Base-by-base conservation (phyloP, 2,888 invertebrate species). In the Chrysolina haemoptera region DNA sequence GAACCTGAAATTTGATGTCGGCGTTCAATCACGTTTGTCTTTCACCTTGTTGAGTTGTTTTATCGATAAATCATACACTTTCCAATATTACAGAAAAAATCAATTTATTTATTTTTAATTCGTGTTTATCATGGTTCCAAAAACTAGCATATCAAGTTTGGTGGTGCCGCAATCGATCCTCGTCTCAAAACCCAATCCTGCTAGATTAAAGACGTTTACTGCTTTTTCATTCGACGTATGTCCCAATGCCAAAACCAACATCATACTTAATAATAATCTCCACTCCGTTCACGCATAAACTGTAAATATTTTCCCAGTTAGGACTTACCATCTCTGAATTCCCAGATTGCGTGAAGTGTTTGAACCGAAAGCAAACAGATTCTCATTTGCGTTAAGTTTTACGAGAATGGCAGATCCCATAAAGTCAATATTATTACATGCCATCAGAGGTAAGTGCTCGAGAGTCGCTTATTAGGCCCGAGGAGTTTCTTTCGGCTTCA, bases 371-470 rank as follows among this genome's bases (percentile, higher is more conserved):
- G 59, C 59, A 59, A 59, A 59, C 59, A 59, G 59, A 59, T 59
- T 59, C 59, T 59, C 59, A 53, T 59, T 59, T 59, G 59, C 27
- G 59, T 59, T 14, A 18, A 59, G 35, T 59, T 59, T 22, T 59
- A 59, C 59, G 59, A 59, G 59, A 59, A 27, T 59, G 35, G 35
- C 59, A 59, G 22, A 59, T 59, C 59, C 50, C 35, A 59, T 59
- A 27, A 59, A 59, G 59, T 59, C 59, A 59, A 59, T 59, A 59
- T 59, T 59, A 59, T 59, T 35, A 59, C 59, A n/a, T n/a, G 22
- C 59, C 59, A 59, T 59, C 59, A 59, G 22, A 59, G 59, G 59
- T 59, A 59, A 59, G 59, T 59, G 59, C 59, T 59, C 35, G 59
- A 59, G 35, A 59, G 59, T 59, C 14, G 27, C 27, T 59, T 22